Base-by-base conservation (phyloP, 2,113 vertebrate species). In the Craseonycteris thonglongyai region DNA sequence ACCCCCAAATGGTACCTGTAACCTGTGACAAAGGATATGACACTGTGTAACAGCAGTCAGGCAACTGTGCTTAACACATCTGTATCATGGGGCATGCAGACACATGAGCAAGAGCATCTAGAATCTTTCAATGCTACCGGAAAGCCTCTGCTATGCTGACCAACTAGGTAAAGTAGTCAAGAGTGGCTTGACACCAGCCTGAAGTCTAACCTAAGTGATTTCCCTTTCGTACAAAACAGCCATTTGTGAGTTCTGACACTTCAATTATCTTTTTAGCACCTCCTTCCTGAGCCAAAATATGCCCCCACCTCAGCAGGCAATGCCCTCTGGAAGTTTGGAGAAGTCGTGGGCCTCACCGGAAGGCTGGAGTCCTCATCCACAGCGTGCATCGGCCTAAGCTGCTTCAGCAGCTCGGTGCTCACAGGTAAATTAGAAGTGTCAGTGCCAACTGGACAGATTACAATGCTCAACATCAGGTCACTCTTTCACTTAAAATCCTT, bases 361-460 rank as follows among this genome's bases (percentile, higher is more conserved):
- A 21, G 56, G 26, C 35, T 81, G 13, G 15, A 89, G 91, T 79
- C 68, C 45, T 90, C 33, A 6, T 51, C 16, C 38, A 16, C 92
- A n/a, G 90, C 85, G 79, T 75, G 74, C 18, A 87, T 93, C 42
- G 54, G 95, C 91, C 95, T 98, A 96, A 98, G 98, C 97, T 98
- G 78, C 94, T 98, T 98, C 97, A 95, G 87, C 82, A 96, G 96
- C 6, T 95, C 42, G 79, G 74, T 7, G 76, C 88, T 96, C 96
- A 87, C 95, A 98, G 98, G 97, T 98, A 95, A 97, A 91, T 97
- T 97, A 83, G 82, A 94, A 51, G n/a, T 94, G 79, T 86, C 93
- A 94, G 87, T 90, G 96, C 97, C 96, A 97, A 95, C 16, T 94
- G 94, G 79, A 88, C 69, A 93, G 96, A 97, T 98, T 98, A 97